Evolutionary conservation across 2,113 vertebrate species (phyloP), one percentile per base, ranked within the genome.

Genomic region (Meles meles): DNA sequence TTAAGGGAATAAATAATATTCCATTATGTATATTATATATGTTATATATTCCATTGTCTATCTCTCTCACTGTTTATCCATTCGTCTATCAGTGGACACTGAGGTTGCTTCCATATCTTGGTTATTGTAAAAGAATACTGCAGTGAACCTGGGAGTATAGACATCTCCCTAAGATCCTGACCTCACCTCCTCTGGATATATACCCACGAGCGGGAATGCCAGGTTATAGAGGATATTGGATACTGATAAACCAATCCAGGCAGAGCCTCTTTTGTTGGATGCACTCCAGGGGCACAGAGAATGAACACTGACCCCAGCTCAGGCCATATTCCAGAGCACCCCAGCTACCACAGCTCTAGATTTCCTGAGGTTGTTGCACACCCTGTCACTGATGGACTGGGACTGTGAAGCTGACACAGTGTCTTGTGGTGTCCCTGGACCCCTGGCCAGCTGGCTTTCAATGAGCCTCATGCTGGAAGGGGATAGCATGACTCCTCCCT

Each of bases 281-380:
- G 61, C 39, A 47, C 49, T 29, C 42, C 39, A 17, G 69, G 4
- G 39, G 7, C 34, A 65, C 42, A 52, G 57, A 74, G 74, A 18
- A 3, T 13, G 2, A 47, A 14, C 21, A 6, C 8, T 17, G 5
- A 27, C 9, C 65, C 44, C 39, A 69, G 42, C 21, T 44, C 31
- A 83, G 55, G 14, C 37, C 0, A 3, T 9, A 3, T 89, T 65
- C 15, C 49, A 17, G 65, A 74, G n/a, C 57, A 49, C 25, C 27
- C 18, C 1, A 7, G 8, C 21, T 25, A 15, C 0, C 3, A 21
- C 7, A 15, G 2, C 20, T 80, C 37, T 44, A 7, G 13, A 25
- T 59, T 42, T 71, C 69, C 80, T 5, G 18, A 72, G 29, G 37
- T 0, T 0, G 1, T 11, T 13, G 23, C 8, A 34, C 1, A 0